Conservation (phyloP, 1,140 invertebrate species). For the Apis mellifera region DNA sequence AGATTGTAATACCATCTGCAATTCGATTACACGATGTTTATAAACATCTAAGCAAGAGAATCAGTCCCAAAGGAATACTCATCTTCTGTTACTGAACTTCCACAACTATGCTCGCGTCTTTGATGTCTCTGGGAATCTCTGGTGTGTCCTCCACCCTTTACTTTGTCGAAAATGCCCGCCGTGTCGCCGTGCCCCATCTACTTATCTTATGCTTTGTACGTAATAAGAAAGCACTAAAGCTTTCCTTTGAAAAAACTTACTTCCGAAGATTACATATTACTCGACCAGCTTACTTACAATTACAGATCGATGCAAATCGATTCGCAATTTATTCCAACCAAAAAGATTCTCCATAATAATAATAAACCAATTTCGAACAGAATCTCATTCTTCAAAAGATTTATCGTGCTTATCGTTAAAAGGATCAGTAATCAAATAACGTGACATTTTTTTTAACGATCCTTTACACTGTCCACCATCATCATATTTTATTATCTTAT, state of each 20-base stretch:
- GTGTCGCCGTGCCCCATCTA: neutral
- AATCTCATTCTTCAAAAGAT: neutral
- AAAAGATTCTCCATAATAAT: too few relatives aligned
- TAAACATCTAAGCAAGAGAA: neutral
- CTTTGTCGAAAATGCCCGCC: conserved; percentile 1
- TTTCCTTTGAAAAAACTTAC: neutral
- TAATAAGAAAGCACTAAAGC: too few relatives aligned
- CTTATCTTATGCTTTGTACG: neutral
- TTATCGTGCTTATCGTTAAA: too few relatives aligned
- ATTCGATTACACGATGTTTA: conserved; percentile 14
- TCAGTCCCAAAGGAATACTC: neutral
- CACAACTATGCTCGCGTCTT: conserved; percentile 4
- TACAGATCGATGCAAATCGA: neutral
- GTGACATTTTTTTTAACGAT: too few relatives aligned
- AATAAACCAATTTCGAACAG: too few relatives aligned
- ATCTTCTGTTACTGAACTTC: conserved; percentile 9
- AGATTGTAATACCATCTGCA: neutral
- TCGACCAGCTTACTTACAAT: neutral
- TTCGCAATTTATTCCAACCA: too few relatives aligned
- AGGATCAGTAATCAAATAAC: neutral
- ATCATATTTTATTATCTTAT: too few relatives aligned
- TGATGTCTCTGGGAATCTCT: neutral
- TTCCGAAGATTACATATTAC: neutral
- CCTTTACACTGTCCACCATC: too few relatives aligned
- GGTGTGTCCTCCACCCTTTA: conserved; percentile 22